phyloP scores from a whole-genome alignment of 2,888 invertebrate genomes.

The Calephelis perditalis region DNA sequence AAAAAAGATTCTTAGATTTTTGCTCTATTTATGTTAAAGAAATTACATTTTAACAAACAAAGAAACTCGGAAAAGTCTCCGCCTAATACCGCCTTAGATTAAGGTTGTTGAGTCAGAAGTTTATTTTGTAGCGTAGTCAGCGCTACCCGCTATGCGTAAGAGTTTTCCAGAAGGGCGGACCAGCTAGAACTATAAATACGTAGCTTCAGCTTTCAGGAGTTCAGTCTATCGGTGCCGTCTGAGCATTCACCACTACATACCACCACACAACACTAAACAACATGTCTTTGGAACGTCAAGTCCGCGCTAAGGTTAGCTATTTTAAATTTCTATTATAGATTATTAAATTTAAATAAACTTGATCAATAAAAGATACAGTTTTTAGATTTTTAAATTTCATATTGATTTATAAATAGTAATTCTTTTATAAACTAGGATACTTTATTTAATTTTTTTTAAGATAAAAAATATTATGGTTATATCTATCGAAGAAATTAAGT shows the following conservation, averaged over 20 bases:
- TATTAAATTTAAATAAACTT: neutral
- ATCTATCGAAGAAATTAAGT: too few species aligned
- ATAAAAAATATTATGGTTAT: too few species aligned
- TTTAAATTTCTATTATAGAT: constrained; percentile 17
- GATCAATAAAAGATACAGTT: neutral
- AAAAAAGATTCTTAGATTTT: too few species aligned
- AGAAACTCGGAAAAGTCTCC: constrained; percentile 17
- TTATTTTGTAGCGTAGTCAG: constrained; percentile 56
- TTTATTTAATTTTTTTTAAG: too few species aligned
- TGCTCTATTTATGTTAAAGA: too few species aligned
- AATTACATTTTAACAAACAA: constrained; percentile 23
- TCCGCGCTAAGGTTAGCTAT: constrained; percentile 88
- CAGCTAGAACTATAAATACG: constrained; percentile 69
- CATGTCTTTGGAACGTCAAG: constrained; percentile 96
- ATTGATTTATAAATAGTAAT: too few species aligned
- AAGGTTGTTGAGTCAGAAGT: constrained; percentile 63
- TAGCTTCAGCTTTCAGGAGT: constrained; percentile 60
- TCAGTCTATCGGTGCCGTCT: constrained; percentile 68
- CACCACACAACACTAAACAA: constrained; percentile 54
- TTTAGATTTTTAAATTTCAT: too few species aligned
- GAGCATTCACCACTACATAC: constrained; percentile 50
- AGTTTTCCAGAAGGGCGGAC: constrained; percentile 73
- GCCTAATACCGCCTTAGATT: constrained; percentile 28
- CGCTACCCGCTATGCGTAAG: constrained; percentile 45
- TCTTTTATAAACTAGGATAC: too few species aligned